Conservation (phyloP, 1,140 invertebrate genomes). For the Cepaea nemoralis region DNA sequence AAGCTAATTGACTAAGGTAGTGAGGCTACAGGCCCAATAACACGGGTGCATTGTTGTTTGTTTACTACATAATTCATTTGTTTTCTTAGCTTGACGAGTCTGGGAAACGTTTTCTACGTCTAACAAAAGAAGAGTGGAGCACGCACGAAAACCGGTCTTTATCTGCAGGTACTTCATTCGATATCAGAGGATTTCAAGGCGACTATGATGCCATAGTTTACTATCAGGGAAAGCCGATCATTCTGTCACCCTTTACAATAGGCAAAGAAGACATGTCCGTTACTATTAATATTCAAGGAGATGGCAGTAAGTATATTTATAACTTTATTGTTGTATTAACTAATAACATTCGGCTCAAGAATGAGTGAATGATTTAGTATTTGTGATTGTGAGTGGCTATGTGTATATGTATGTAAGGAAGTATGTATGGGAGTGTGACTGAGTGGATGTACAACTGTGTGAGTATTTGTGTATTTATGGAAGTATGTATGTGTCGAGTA, state of each 20-base stretch:
- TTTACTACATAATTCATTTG: neutral
- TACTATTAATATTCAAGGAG: slow-evolving; percentile 14
- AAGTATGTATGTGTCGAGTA: no score
- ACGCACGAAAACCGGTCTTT: slow-evolving; percentile 47
- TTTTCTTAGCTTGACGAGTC: slow-evolving; percentile 45
- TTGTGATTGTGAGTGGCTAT: no score
- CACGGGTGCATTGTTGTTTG: no score
- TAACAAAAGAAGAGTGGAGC: slow-evolving; percentile 48
- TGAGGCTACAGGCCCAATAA: no score
- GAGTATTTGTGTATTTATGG: no score
- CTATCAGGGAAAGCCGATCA: slow-evolving; percentile 45
- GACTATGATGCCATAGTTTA: slow-evolving; percentile 51
- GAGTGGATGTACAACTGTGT: no score
- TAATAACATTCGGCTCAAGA: no score
- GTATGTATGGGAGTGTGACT: no score
- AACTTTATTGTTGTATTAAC: no score
- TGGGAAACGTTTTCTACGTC: slow-evolving; percentile 46
- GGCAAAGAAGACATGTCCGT: slow-evolving; percentile 23
- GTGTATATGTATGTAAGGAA: no score
- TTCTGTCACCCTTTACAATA: slow-evolving; percentile 36
- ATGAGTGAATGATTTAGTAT: no score
- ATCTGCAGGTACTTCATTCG: slow-evolving; percentile 19
- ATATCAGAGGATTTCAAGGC: slow-evolving; percentile 49
- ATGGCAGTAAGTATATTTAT: slow-evolving; percentile 23
- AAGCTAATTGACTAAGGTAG: no score